Evolutionary conservation across 2,797 vertebrate species (phyloP).

Genomic region (Netta rufina): DNA sequence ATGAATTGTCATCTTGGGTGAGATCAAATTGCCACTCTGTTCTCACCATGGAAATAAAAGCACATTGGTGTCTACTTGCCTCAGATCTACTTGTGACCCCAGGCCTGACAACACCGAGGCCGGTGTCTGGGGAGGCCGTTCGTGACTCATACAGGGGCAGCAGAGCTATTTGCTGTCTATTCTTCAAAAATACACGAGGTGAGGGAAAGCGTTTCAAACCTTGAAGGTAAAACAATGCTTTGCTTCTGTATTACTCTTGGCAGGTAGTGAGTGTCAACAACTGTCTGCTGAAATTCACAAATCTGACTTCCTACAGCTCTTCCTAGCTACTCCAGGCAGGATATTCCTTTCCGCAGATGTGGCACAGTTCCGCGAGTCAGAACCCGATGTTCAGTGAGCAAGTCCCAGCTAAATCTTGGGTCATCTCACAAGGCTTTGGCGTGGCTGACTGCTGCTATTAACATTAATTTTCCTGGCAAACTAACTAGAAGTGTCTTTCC

Average conservation of each 20-base stretch:
- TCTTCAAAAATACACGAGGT: not conserved
- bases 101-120: not conserved
- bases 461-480: not conserved
- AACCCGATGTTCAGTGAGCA: not conserved
- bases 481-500: not conserved
- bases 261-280: not conserved
- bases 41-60: constrained; percentile 4
- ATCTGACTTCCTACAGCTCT: not conserved
- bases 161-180: not conserved
- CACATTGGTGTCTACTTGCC: not conserved
- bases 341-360: not conserved
- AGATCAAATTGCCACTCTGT: constrained; percentile 2
- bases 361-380: not conserved
- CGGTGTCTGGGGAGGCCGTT: not conserved
- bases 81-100: not conserved
- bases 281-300: not conserved
- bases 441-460: not conserved
- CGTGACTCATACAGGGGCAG: not conserved
- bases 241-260: not conserved
- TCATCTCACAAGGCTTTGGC: not conserved
- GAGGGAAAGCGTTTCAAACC: not conserved
- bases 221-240: not conserved
- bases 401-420: not conserved
- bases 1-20: not conserved
- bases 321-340: not conserved